phyloP scores from a whole-genome alignment of 2,888 invertebrate species.

The Stictocephala bisonia region DNA sequence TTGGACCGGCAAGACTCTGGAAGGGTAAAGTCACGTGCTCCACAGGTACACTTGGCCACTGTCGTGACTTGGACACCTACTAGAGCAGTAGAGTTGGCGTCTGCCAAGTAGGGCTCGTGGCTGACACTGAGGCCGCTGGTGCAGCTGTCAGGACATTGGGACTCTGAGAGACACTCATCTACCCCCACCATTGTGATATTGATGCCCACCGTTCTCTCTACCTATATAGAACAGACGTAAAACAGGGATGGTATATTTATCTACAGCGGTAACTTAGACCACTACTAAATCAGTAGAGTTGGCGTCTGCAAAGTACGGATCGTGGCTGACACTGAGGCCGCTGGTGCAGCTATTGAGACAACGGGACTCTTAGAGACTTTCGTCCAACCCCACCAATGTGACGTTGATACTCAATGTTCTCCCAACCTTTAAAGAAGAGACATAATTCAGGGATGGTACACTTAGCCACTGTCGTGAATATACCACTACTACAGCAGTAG shows the following conservation, averaged over 20 bases:
- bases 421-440: constrained; percentile 78
- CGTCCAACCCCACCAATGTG: constrained; percentile 97
- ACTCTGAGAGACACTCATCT: constrained; percentile 94
- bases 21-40: constrained; percentile 90
- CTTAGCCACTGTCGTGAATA: too few species aligned
- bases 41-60: constrained; percentile 97
- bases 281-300: constrained; percentile 97
- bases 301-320: constrained; percentile 95
- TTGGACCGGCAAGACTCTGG: constrained; percentile 88
- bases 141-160: constrained; percentile 95
- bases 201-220: constrained; percentile 90
- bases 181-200: constrained; percentile 98
- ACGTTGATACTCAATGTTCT: constrained; percentile 92
- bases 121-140: constrained; percentile 91
- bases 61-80: constrained; percentile 97
- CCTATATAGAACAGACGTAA: constrained; percentile 66
- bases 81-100: constrained; percentile 95
- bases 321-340: constrained; percentile 84
- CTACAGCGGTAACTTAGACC: too few species aligned
- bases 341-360: constrained; percentile 97
- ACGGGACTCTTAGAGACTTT: constrained; percentile 92
- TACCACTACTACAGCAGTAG: too few species aligned
- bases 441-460: too few species aligned
- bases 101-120: constrained; percentile 91
- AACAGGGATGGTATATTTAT: too few species aligned